A percentile compares a stretch with the other conserved stretches of the same genome.
Evolutionary conservation across 2,888 invertebrate species (phyloP).

Genomic region (Diaprepes abbreviatus): DNA sequence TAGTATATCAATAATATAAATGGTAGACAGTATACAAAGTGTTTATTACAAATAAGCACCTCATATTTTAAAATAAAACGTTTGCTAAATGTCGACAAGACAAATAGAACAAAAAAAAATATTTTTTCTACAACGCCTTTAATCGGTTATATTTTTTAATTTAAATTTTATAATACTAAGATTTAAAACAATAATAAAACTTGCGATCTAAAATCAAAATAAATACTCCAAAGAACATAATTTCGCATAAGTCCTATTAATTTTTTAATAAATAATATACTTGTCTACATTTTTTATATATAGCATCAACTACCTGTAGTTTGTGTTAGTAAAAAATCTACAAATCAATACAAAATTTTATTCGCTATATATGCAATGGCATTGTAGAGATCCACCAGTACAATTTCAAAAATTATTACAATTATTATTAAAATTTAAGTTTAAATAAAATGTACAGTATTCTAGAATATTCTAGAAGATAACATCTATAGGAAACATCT

Average conservation of each 20-base stretch:
- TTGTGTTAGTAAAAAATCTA: slow-evolving; percentile 60
- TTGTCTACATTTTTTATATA: slow-evolving; percentile 53
- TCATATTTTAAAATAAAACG: slow-evolving; percentile 53
- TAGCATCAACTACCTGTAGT: slow-evolving; percentile 52
- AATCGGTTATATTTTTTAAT: slow-evolving; percentile 52
- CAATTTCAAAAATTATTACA: slow-evolving; percentile 19
- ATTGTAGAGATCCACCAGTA: slow-evolving; percentile 64
- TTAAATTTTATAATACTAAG: slow-evolving; percentile 40
- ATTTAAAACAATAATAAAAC: slow-evolving; percentile 30
- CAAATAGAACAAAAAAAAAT: slow-evolving; percentile 52
- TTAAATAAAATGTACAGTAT: slow-evolving; percentile 42
- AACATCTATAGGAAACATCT: slow-evolving; percentile 30
- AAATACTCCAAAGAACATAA: slow-evolving; percentile 40
- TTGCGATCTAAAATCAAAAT: slow-evolving; percentile 15
- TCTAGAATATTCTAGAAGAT: slow-evolving; percentile 27
- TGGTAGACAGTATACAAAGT: slow-evolving; percentile 61
- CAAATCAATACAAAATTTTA: slow-evolving; percentile 54
- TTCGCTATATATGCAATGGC: slow-evolving; percentile 58
- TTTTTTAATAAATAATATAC: slow-evolving; percentile 36
- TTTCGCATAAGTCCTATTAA: slow-evolving; percentile 46
- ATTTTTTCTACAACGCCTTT: slow-evolving; percentile 55
- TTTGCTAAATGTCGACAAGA: slow-evolving; percentile 31
- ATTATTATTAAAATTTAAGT: slow-evolving; percentile 17
- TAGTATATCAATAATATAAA: slow-evolving; percentile 57
- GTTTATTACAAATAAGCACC: slow-evolving; percentile 58